These are phyloP conservation scores for Drosophila ficusphila DNA, from an alignment of 1,140 invertebrate genomes.

Conservation along the genomic window DNA sequence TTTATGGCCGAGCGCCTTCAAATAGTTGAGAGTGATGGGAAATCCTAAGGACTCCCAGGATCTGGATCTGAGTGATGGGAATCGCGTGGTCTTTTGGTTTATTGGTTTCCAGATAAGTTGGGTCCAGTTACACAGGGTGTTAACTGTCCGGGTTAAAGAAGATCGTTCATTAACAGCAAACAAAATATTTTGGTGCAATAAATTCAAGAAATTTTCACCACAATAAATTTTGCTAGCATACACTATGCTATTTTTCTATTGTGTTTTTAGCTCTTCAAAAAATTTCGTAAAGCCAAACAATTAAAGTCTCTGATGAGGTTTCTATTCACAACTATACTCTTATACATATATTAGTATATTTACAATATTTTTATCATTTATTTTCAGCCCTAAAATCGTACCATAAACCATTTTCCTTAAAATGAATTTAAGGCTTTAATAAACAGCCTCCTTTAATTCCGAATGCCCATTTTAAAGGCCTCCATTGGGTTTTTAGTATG, in stretches of 20 bases:
- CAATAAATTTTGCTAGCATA: too few species aligned
- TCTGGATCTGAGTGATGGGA: not conserved
- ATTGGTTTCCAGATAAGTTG: not conserved
- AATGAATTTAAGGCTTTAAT: not conserved
- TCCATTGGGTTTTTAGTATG: constrained; percentile 55
- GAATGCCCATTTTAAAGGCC: constrained; percentile 52
- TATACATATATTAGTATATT: too few species aligned
- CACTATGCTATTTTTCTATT: too few species aligned
- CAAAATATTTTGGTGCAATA: too few species aligned
- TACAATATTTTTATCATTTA: too few species aligned
- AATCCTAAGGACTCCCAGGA: constrained; percentile 12
- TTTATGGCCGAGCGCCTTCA: constrained; percentile 25
- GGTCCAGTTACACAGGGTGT: not conserved
- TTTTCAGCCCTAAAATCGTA: too few species aligned
- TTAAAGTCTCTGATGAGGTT: too few species aligned
- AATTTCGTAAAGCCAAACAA: too few species aligned
- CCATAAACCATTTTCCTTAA: too few species aligned
- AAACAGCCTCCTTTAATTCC: not conserved
- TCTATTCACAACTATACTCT: too few species aligned
- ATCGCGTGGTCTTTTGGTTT: not conserved
- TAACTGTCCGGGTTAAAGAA: not conserved
- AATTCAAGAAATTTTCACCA: too few species aligned
- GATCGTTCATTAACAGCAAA: not conserved
- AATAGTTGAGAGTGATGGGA: constrained; percentile 15
- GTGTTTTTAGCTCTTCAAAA: too few species aligned